Evolutionary conservation across 2,113 vertebrate species (phyloP).

Genomic region (Sorex araneus): DNA sequence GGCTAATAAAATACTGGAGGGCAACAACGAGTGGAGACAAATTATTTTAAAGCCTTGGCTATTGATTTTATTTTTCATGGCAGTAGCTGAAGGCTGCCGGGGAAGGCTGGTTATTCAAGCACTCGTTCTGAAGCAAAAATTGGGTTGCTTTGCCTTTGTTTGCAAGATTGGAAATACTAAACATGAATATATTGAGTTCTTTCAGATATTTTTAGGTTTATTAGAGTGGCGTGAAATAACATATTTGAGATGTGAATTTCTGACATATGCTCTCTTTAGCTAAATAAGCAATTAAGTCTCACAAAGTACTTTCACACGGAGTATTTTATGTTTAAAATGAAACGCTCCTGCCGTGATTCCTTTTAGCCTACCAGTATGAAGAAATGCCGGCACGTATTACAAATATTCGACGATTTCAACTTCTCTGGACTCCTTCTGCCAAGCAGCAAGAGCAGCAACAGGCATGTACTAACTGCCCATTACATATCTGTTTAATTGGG

Average conservation of each 20-base stretch:
- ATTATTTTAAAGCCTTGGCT: constrained; percentile 5
- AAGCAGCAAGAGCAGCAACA: not conserved
- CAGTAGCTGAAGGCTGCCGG: not conserved
- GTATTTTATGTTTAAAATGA: constrained; percentile 56
- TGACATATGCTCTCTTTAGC: not conserved
- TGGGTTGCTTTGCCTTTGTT: not conserved
- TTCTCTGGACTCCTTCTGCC: not conserved
- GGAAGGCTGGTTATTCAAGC: not conserved
- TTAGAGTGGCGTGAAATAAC: constrained; percentile 22
- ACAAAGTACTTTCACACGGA: constrained; percentile 17
- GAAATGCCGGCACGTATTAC: not conserved
- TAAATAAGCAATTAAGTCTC: constrained; percentile 22
- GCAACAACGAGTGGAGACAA: not conserved
- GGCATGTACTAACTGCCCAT: not conserved
- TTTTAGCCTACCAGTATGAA: not conserved
- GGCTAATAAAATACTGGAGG: not conserved
- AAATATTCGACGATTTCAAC: not conserved
- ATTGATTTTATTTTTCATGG: not conserved
- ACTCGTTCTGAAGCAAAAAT: constrained; percentile 39
- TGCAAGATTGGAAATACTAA: constrained; percentile 40
- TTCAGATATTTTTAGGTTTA: constrained; percentile 14
- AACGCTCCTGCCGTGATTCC: not conserved
- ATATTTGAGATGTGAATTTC: constrained; percentile 9
- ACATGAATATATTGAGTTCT: not conserved
- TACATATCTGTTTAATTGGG: not conserved